Evolutionary conservation across 2,888 invertebrate species (phyloP), one percentile per base, ranked within the genome.

Genomic region (Cerceris ruficornis): DNA sequence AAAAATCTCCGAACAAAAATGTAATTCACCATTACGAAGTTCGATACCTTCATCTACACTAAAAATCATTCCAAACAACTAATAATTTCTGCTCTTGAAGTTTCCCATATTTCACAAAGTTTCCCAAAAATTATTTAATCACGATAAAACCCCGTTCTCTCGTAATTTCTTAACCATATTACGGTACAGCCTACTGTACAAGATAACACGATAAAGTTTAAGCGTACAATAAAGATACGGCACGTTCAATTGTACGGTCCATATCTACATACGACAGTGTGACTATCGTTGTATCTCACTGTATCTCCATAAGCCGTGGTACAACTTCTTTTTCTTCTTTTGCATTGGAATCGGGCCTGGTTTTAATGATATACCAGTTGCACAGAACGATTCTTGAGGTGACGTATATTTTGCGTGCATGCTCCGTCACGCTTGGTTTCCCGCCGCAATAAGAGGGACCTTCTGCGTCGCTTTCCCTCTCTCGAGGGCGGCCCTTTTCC

Each of bases 381-480:
- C 13, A 39, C 49, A 9, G 43, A 62, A 61, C 55, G 50, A 78
- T 62, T 50, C 67, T 66, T 43, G 41, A 50, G 15, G 41, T 59
- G 54, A 61, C 43, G 28, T 62, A 66, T 13, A 73, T 73, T 79
- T 66, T 58, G 49, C 66, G 46, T 46, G 11, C 15, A 46, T 43
- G 9, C 39, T 14, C 43, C 50, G 41, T 62, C 58, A 42, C 42
- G 58, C 58, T 55, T 68, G 49, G 57, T 67, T 71, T 68, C 64
- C 50, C 67, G 60, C 42, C 39, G 58, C 64, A 52, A 82, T 72
- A 52, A 75, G 74, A 67, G 58, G 67, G 46, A 64, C 61, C 65
- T 70, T 72, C 52, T 70, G 66, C 68, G 42, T 49, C 57, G 64
- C 52, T 54, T 60, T 62, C 58, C 73, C 79, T 54, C 54, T 60